Base-by-base conservation (phyloP, 1,140 invertebrate species). In the Drosophila tristis region DNA sequence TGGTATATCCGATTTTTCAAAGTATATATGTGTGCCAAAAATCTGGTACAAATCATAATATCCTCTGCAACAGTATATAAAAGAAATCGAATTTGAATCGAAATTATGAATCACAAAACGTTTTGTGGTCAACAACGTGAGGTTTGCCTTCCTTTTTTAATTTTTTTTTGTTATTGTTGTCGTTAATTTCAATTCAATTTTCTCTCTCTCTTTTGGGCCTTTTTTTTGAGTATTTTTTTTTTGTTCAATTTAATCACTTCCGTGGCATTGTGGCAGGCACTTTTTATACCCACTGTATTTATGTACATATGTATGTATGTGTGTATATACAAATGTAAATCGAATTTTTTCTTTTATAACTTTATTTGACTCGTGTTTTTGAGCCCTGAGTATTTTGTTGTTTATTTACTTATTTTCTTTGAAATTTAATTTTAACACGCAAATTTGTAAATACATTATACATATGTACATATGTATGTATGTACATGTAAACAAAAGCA, bases 61-160 rank as follows among this genome's bases (percentile, higher is more conserved):
- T 20, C 4, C 11, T 39, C 4, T 39, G 35, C 4, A 39, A 39
- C 35, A 4, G 35, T 39, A 48, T 31, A 54, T 35, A 44, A 48
- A 51, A 51, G 47, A 42, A 70, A 44, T 35, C 53, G 44, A 77
- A 62, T 58, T 29, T 45, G 55, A 80, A 57, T 70, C 60, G 42
- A 71, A 80, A 70, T 80, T 80, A 80, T 80, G 78, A 80, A 61
- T 80, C 78, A 80, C 64, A 80, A 80, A 79, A 74, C 39, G 25
- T 59, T 61, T 67, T 79, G 70, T 62, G 76, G 53, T 66, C 4
- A 25, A 25, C 23, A 9, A 25, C 20, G 31, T 60, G 57, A 45
- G 68, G 63, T 60, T 57, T 57, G 43, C 49, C 61, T 53, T 51
- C 51, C 25, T 13, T 56, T 74, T 58, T 45, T 74, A 26, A 6